Evolutionary conservation across 2,888 invertebrate genomes (phyloP), one percentile per base, ranked within the genome.

Genomic region (Agriopis marginaria): DNA sequence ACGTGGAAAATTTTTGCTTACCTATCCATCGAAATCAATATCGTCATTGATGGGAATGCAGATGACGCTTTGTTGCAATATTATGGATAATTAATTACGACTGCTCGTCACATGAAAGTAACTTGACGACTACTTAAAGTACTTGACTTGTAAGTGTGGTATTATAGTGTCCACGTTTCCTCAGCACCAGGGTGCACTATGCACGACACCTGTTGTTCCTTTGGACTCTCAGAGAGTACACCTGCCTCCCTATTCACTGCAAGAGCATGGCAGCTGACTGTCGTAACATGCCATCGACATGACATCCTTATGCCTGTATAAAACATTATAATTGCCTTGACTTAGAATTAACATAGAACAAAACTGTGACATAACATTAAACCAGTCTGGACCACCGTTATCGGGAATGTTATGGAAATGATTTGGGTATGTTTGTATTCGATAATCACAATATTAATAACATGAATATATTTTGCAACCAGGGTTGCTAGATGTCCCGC

Each of bases 221-320:
- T 45, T 53, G 59, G 58, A 53, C 53, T 59, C 14, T 40, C n/a
- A 39, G 45, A n/a, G 45, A 65, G 66, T 53, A 65, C 73, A 68
- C 63, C 69, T 70, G 73, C 62, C 56, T 58, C 45, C 44, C 45
- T 65, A n/a, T 10, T 42, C 40, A 12, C 40, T 44, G 10, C 62
- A 47, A 56, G 56, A 56, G 32, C 42, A 42, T 53, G 47, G 47
- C 47, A 49, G 60, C 61, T 62, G 66, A 59, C 39, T 17, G 42
- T 50, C 45, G 10, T 55, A 54, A 53, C 51, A 45, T n/a, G 12
- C 12, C 11, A 64, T 64, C 42, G 56, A 56, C 56, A 64, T 56
- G n/a, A 50, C 40, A 49, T 7, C 5, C 14, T n/a, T 12, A 50
- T 50, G 50, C 50, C 3, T 50, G 8, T 14, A 17, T 50, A 14